Conservation (phyloP, 2,113 vertebrate genomes). For the Microcebus murinus region DNA sequence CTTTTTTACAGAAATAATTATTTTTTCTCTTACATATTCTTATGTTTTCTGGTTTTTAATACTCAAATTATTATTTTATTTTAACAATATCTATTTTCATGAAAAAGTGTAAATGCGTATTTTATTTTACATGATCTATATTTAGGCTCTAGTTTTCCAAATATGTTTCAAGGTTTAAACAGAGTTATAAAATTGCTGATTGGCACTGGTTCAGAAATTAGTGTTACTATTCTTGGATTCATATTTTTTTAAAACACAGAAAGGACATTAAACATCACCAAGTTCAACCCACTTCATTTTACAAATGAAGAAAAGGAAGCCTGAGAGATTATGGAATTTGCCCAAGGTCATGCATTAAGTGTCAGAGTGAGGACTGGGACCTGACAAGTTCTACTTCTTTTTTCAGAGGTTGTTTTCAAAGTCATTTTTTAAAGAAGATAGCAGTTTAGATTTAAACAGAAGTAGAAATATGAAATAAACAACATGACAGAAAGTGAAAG, state of each 20-base stretch:
- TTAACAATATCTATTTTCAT: not conserved
- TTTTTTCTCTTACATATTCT: slow-evolving; percentile 40
- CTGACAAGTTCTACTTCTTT: not conserved
- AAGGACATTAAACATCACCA: slow-evolving; percentile 26
- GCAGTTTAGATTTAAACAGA: not conserved
- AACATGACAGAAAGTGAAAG: not conserved
- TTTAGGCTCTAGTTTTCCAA: slow-evolving; percentile 32
- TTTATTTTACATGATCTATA: slow-evolving; percentile 66
- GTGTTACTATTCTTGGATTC: not conserved
- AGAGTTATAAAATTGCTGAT: slow-evolving; percentile 48
- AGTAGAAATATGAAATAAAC: not conserved
- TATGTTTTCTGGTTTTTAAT: not conserved
- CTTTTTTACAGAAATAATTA: not conserved
- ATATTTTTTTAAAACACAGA: not conserved
- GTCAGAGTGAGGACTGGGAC: not conserved
- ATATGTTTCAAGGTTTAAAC: slow-evolving; percentile 59
- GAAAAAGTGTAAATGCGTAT: slow-evolving; percentile 57
- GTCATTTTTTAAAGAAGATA: not conserved
- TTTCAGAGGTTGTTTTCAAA: slow-evolving; percentile 41
- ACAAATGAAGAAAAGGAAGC: slow-evolving; percentile 31
- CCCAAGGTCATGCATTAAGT: slow-evolving; percentile 9
- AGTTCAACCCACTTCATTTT: slow-evolving; percentile 40
- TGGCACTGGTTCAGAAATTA: slow-evolving; percentile 46
- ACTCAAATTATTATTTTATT: not conserved
- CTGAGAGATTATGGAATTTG: slow-evolving; percentile 9